A percentile compares a stretch with the other conserved stretches of the same genome.
phyloP scores from a whole-genome alignment of 2,797 vertebrate genomes.

The Eulemur mongoz region DNA sequence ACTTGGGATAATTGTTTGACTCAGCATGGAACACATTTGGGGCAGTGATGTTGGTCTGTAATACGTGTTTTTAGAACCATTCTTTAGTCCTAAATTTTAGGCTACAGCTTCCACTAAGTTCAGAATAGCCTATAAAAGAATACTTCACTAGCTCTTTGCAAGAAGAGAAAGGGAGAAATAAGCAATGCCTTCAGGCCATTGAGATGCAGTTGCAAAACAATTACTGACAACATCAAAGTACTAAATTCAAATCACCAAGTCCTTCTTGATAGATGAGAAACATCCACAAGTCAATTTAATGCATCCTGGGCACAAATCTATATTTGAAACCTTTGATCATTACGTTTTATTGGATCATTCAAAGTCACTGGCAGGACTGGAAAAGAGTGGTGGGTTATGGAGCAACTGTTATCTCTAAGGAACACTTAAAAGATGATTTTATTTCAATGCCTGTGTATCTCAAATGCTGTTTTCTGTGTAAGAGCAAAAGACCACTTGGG shows the following conservation, averaged over 20 bases:
- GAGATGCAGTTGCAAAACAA: slow-evolving; percentile 66
- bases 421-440: slow-evolving; percentile 7
- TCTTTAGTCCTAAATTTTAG: not conserved
- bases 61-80: not conserved
- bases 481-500: not conserved
- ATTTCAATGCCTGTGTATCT: not conserved
- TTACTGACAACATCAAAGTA: slow-evolving; percentile 63
- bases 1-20: not conserved
- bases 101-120: not conserved
- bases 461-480: not conserved
- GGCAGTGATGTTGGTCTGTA: not conserved
- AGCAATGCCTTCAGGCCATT: not conserved
- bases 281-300: slow-evolving; percentile 39
- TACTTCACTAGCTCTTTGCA: not conserved
- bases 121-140: not conserved
- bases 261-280: slow-evolving; percentile 58
- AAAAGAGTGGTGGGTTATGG: not conserved
- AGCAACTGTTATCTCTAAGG: not conserved
- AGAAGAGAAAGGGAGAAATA: slow-evolving; percentile 20
- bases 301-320: slow-evolving; percentile 46
- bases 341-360: slow-evolving; percentile 52
- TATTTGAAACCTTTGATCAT: slow-evolving; percentile 52
- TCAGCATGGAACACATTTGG: not conserved
- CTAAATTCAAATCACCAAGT: slow-evolving; percentile 64
- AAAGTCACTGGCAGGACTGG: not conserved